phyloP scores from a whole-genome alignment of 2,113 vertebrate species.

The Uropsilus gracilis region DNA sequence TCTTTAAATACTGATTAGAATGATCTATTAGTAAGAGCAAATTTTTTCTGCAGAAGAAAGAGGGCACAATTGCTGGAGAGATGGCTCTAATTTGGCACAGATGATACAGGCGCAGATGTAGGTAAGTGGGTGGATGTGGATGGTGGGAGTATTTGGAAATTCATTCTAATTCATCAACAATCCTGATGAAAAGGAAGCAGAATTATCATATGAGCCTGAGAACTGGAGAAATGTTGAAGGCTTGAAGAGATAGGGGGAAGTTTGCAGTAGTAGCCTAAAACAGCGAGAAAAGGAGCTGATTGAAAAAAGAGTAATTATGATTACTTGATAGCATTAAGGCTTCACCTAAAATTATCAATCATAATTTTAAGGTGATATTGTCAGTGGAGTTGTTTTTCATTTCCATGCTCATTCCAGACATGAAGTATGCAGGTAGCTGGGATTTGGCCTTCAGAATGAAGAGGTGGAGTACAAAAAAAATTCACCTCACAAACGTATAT shows the following conservation, averaged over 20 bases:
- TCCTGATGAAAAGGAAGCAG: neutral
- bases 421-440: too few species aligned
- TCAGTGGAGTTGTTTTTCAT: too few species aligned
- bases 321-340: neutral
- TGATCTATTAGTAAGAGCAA: neutral
- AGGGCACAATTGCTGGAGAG: neutral
- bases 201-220: neutral
- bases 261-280: neutral
- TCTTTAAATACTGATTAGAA: neutral
- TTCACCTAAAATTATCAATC: neutral
- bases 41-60: neutral
- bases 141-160: slow-evolving; percentile 9
- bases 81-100: slow-evolving; percentile 11
- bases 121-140: slow-evolving; percentile 24
- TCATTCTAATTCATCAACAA: slow-evolving; percentile 36
- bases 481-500: too few species aligned
- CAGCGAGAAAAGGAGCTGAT: neutral
- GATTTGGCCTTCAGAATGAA: too few species aligned
- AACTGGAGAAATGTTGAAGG: neutral
- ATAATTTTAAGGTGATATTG: neutral
- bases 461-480: too few species aligned
- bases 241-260: neutral
- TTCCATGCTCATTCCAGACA: too few species aligned
- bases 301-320: neutral
- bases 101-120: slow-evolving; percentile 1